Percentiles rank a stretch among this genome's conserved stretches.
Conservation (phyloP, 1,140 invertebrate genomes). For the Neodiprion virginianus region DNA sequence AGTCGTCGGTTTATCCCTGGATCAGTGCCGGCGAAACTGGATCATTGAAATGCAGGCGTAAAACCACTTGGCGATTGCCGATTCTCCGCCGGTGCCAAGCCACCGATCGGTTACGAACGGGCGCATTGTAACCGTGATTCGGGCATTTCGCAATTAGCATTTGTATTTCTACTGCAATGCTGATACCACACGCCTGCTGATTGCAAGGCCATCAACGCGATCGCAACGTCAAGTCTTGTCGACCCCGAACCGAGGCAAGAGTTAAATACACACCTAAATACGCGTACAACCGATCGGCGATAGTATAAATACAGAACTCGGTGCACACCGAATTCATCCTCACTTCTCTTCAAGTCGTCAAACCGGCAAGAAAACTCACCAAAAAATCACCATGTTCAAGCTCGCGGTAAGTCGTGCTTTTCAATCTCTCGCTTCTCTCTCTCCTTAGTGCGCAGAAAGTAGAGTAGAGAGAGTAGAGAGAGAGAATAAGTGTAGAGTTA, state of each 20-base stretch:
- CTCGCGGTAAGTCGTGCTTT: slow-evolving; percentile 51
- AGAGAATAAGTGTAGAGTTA: no score
- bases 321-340: slow-evolving; percentile 19
- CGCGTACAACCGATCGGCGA: slow-evolving; percentile 19
- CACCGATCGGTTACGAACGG: no score
- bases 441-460: slow-evolving; percentile 13
- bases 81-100: no score
- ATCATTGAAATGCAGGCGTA: no score
- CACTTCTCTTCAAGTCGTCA: slow-evolving; percentile 40
- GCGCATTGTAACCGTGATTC: not conserved
- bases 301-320: slow-evolving; percentile 40
- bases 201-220: not conserved
- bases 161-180: no score
- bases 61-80: no score
- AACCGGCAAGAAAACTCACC: slow-evolving; percentile 41
- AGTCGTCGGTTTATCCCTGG: no score
- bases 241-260: slow-evolving; percentile 25
- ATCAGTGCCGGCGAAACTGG: no score
- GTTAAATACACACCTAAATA: not conserved
- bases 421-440: no score
- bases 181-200: not conserved
- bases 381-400: slow-evolving; percentile 56
- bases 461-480: not conserved
- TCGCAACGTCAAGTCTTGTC: not conserved
- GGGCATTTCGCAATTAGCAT: slow-evolving; percentile 9